phyloP scores from a whole-genome alignment of 2,113 vertebrate species.

The Neoarius graeffei region DNA sequence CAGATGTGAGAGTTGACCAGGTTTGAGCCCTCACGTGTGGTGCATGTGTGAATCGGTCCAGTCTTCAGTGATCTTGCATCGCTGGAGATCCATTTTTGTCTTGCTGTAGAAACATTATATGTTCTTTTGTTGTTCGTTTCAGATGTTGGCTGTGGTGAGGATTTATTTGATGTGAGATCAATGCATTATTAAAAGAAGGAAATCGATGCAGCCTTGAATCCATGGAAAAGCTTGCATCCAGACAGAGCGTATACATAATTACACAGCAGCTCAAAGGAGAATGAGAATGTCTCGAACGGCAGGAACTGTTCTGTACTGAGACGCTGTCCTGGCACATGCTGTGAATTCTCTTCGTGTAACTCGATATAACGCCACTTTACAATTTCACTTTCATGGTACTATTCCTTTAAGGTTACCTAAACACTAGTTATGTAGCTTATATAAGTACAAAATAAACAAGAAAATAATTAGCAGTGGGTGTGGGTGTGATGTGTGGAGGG shows the following conservation, averaged over 20 bases:
- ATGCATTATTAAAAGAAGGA: slow-evolving; percentile 24
- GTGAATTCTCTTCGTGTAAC: background rate
- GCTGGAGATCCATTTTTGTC: background rate
- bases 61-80: background rate
- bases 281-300: background rate
- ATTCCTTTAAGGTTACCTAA: background rate
- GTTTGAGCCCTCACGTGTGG: background rate
- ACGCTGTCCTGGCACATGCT: background rate
- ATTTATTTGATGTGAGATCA: slow-evolving; percentile 6
- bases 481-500: background rate
- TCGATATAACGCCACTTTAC: background rate
- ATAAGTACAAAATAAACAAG: background rate
- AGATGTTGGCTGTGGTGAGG: background rate
- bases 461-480: background rate
- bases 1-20: slow-evolving; percentile 41
- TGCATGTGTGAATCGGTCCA: background rate
- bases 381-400: background rate
- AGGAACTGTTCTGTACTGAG: background rate
- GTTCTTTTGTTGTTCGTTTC: background rate
- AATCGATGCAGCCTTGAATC: background rate
- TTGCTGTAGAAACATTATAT: background rate
- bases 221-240: background rate
- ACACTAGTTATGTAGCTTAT: background rate
- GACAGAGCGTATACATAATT: background rate
- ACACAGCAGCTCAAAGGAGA: background rate